These are phyloP conservation scores for Aythya baeri DNA, from an alignment of 2,113 vertebrate species.

Conservation along the genomic window DNA sequence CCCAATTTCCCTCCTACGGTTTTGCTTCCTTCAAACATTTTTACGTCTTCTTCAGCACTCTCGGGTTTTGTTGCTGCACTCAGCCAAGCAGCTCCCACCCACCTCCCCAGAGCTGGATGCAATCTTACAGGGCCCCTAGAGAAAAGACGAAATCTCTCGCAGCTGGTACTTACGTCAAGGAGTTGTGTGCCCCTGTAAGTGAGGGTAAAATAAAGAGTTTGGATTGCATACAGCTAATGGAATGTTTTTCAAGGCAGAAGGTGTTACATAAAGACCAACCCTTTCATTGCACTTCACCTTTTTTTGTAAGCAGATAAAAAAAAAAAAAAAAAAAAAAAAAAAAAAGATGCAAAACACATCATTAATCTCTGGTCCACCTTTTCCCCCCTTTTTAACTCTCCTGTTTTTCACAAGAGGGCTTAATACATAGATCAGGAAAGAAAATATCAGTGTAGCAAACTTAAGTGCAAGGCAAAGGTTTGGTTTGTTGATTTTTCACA, in stretches of 20 bases:
- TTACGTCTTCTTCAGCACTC: background rate
- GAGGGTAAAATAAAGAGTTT: background rate
- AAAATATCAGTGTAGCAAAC: background rate
- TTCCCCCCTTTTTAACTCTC: background rate
- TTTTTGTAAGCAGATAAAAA: background rate
- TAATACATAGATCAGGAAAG: background rate
- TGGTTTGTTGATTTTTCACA: background rate
- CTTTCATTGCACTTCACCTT: background rate
- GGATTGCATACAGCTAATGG: background rate
- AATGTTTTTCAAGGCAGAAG: background rate
- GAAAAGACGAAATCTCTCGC: background rate
- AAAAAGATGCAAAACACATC: background rate
- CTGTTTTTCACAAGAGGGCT: background rate
- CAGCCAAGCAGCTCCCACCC: slow-evolving; percentile 17
- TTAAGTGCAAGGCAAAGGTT: background rate
- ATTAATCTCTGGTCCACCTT: background rate
- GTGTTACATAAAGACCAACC: background rate
- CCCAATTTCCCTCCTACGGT: background rate
- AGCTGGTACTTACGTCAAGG: background rate
- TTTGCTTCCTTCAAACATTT: background rate
- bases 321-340: background rate
- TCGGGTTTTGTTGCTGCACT: background rate
- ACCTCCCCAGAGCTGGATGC: background rate
- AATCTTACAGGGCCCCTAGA: background rate
- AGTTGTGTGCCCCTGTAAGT: background rate